Base-by-base conservation (phyloP, 2,113 vertebrate genomes). In the Lethenteron reissneri region DNA sequence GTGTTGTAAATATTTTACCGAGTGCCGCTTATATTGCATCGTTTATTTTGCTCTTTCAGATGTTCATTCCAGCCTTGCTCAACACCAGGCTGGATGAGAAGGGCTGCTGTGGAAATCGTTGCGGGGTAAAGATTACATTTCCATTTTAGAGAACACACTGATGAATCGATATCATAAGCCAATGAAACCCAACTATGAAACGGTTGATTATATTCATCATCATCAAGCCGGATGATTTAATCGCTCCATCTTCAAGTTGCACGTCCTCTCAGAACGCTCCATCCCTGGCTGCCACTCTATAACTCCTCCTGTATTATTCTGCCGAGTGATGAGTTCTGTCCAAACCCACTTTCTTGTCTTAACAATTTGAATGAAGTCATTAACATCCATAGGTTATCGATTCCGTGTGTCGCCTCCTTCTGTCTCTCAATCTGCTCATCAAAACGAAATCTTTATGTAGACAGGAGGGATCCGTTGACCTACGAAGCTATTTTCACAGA, bases 61-160 rank as follows among this genome's bases (percentile, higher is more conserved):
- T 68, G 11, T 68, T 68, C 25, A 68, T 68, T 25, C 64, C 64
- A 68, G n/a, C 64, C 9, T 68, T n/a, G n/a, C 25, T 68, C 64
- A 9, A 17, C 64, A 8, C n/a, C n/a, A 68, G 64, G n/a, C 9
- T 25, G n/a, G 64, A 25, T 11, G 10, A 68, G 9, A 25, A 68
- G n/a, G 64, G 64, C 8, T 68, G 64, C 25, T 68, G 64, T 68
- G 64, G 64, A 68, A 68, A 68, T 11, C 64, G 64, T 25, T 68
- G 64, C 10, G 64, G 64, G 64, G 64, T 68, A 68, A 68, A 25
- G 64, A 68, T 68, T 68, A 68, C 64, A 68, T n/a, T 68, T n/a
- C 2, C 9, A 25, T 8, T 68, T n/a, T 68, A 17, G n/a, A 8
- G 64, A 68, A 68, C n/a, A 25, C 25, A 25, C 64, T n/a, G 25